Conservation (phyloP, 2,113 vertebrate genomes). For the Myotis lucifugus region DNA sequence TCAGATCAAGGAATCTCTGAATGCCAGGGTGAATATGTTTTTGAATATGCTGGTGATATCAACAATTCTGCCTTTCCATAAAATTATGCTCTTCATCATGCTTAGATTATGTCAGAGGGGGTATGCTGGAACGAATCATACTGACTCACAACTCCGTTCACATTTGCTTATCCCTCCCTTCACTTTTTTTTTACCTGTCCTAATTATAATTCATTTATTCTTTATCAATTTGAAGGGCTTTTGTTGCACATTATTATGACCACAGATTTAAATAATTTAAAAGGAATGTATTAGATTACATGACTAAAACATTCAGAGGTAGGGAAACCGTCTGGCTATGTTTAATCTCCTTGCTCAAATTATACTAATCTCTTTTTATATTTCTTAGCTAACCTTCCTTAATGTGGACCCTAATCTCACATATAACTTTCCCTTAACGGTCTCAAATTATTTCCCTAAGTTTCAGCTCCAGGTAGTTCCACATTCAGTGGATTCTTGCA, state of each 20-base stretch:
- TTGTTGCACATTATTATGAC: background rate
- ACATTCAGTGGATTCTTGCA: background rate
- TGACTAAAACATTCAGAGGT: background rate
- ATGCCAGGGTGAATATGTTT: background rate
- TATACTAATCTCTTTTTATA: background rate
- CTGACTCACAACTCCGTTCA: background rate
- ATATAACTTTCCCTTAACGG: background rate
- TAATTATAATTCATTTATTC: background rate
- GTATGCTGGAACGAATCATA: background rate
- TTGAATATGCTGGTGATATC: background rate
- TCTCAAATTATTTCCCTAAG: background rate
- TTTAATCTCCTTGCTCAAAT: background rate
- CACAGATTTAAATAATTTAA: slow-evolving; percentile 13
- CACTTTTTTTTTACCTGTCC: background rate
- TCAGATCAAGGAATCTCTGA: background rate
- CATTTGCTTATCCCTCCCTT: background rate
- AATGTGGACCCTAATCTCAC: background rate
- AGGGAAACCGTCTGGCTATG: background rate
- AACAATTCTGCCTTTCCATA: background rate
- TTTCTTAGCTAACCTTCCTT: background rate
- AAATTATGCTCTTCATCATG: background rate
- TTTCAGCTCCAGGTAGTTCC: background rate
- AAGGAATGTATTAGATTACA: background rate
- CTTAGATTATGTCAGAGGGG: background rate
- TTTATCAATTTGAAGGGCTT: background rate